A percentile compares a stretch with the other conserved stretches of the same genome.
Evolutionary conservation across 2,888 invertebrate species (phyloP).

Genomic region (Xylota sylvarum): DNA sequence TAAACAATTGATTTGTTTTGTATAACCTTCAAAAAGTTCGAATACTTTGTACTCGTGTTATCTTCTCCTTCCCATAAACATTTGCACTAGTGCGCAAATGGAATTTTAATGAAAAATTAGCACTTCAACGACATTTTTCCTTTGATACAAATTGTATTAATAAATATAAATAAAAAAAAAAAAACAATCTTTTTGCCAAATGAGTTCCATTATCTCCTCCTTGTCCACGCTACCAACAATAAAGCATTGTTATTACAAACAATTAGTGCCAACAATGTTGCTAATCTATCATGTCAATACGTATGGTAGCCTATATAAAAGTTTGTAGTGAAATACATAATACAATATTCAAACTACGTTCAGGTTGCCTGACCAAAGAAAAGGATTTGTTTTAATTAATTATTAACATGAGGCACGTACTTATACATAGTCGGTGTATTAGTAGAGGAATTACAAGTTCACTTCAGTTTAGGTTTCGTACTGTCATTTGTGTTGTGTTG

Average conservation of each 20-base stretch:
- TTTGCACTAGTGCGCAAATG: conserved; percentile 33
- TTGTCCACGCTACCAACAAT: background rate
- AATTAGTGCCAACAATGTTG: conserved; percentile 12
- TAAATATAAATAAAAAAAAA: conserved; percentile 33
- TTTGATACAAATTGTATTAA: conserved; percentile 24
- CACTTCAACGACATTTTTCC: conserved; percentile 25
- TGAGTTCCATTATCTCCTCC: background rate
- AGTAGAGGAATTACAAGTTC: background rate
- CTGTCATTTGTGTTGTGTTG: background rate
- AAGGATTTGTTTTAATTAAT: conserved; percentile 28
- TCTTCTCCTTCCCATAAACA: background rate
- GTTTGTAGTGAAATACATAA: conserved; percentile 13
- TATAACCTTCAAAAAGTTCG: background rate
- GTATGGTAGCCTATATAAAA: background rate
- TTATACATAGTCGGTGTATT: background rate
- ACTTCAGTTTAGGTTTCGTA: background rate
- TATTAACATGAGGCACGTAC: conserved; percentile 22
- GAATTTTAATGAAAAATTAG: conserved; percentile 52
- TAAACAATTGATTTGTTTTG: background rate
- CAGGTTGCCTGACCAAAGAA: background rate
- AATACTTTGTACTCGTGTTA: background rate
- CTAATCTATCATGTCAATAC: conserved; percentile 16
- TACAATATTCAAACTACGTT: background rate
- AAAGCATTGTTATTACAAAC: background rate
- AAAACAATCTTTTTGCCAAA: conserved; percentile 6